Conservation (phyloP, 2,888 invertebrate genomes). For the Sesia bembeciformis region DNA sequence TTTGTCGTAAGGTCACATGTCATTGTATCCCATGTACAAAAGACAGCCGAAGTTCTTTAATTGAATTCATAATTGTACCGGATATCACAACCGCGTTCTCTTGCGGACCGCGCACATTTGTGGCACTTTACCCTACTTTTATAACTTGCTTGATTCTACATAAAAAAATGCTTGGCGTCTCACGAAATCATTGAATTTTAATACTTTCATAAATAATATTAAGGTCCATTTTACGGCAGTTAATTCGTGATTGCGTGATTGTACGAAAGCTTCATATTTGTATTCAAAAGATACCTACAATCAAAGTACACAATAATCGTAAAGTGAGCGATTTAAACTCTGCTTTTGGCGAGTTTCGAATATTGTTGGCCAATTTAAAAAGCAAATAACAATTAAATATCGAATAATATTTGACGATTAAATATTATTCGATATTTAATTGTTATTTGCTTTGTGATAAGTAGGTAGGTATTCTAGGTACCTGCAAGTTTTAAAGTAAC, state of each 20-base stretch:
- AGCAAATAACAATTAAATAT: slow-evolving; percentile 1
- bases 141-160: too few relatives aligned
- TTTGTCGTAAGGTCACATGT: too few relatives aligned
- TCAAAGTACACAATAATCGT: slow-evolving; percentile 58
- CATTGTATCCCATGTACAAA: too few relatives aligned
- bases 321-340: slow-evolving; percentile 63
- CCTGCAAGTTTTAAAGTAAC: too few relatives aligned
- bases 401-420: not conserved
- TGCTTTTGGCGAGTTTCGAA: slow-evolving; percentile 52
- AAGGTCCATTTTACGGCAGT: not conserved
- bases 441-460: slow-evolving; percentile 7
- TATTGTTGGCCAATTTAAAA: slow-evolving; percentile 29
- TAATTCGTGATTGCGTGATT: slow-evolving; percentile 32
- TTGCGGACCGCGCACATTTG: too few relatives aligned
- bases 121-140: too few relatives aligned
- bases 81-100: too few relatives aligned
- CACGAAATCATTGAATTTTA: too few relatives aligned
- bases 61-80: too few relatives aligned
- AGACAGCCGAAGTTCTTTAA: too few relatives aligned
- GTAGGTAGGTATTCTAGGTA: too few relatives aligned
- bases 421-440: not conserved
- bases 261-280: slow-evolving; percentile 43
- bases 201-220: not conserved
- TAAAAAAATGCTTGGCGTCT: too few relatives aligned
- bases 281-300: slow-evolving; percentile 62